Evolutionary conservation across 2,888 invertebrate species (phyloP).

Genomic region (Erebia palarica): DNA sequence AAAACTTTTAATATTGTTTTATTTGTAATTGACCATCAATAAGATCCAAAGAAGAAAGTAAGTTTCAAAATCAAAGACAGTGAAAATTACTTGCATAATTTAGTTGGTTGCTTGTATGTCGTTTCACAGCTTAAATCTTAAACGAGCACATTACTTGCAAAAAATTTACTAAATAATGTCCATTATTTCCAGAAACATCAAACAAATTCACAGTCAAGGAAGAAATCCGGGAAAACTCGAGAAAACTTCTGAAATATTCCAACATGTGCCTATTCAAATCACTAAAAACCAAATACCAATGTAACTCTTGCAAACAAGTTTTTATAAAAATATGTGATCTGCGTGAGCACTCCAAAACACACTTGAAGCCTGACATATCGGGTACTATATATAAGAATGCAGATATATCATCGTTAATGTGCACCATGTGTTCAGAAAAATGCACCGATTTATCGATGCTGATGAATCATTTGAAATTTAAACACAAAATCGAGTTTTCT

Average conservation of each 20-base stretch:
- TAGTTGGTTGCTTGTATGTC: background rate
- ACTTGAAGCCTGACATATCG: slow-evolving; percentile 20
- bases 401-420: slow-evolving; percentile 56
- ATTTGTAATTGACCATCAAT: background rate
- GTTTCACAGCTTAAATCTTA: background rate
- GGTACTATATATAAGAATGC: slow-evolving; percentile 51
- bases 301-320: slow-evolving; percentile 52
- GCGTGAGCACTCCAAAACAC: slow-evolving; percentile 44
- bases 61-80: background rate
- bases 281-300: slow-evolving; percentile 53
- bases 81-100: background rate
- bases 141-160: too few relatives aligned
- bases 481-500: slow-evolving; percentile 48
- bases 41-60: background rate
- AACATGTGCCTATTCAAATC: slow-evolving; percentile 55
- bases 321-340: slow-evolving; percentile 51
- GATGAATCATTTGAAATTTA: slow-evolving; percentile 48
- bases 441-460: slow-evolving; percentile 47
- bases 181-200: slow-evolving; percentile 24
- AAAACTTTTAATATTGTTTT: background rate
- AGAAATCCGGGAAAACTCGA: slow-evolving; percentile 48
- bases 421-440: slow-evolving; percentile 49
- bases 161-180: too few relatives aligned
- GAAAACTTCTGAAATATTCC: slow-evolving; percentile 57
- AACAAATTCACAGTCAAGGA: slow-evolving; percentile 10